These are phyloP conservation scores for Musca vetustissima DNA, from an alignment of 1,140 invertebrate species.

Conservation along the genomic window DNA sequence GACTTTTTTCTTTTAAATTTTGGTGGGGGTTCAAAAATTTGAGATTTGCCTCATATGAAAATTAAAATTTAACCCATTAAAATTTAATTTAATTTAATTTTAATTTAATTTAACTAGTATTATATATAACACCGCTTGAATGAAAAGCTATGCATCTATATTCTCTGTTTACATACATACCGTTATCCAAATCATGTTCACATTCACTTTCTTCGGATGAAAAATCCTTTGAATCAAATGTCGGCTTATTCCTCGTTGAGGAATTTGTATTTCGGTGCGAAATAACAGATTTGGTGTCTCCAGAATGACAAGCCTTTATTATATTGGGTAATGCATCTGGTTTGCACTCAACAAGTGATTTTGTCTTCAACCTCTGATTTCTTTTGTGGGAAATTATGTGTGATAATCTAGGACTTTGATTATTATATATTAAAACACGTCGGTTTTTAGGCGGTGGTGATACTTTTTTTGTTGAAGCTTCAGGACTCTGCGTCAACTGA, in stretches of 20 bases:
- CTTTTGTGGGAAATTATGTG: slow-evolving; percentile 26
- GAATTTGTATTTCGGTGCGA: no score
- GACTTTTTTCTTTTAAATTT: no score
- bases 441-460: slow-evolving; percentile 37
- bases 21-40: no score
- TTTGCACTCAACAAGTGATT: no score
- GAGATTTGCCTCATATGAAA: no score
- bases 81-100: no score
- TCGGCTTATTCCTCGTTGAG: no score
- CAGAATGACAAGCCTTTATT: neutral
- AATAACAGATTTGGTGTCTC: neutral
- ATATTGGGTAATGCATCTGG: neutral
- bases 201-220: slow-evolving; percentile 31
- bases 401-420: slow-evolving; percentile 42
- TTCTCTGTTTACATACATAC: slow-evolving; percentile 29
- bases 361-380: no score
- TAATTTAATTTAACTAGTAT: no score
- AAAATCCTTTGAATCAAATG: neutral
- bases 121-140: no score
- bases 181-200: slow-evolving; percentile 47
- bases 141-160: no score
- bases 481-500: slow-evolving; percentile 38
- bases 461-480: slow-evolving; percentile 34
- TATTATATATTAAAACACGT: slow-evolving; percentile 46
- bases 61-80: no score